Conservation (phyloP, 2,888 invertebrate genomes). For the Schrankia costaestrigalis region DNA sequence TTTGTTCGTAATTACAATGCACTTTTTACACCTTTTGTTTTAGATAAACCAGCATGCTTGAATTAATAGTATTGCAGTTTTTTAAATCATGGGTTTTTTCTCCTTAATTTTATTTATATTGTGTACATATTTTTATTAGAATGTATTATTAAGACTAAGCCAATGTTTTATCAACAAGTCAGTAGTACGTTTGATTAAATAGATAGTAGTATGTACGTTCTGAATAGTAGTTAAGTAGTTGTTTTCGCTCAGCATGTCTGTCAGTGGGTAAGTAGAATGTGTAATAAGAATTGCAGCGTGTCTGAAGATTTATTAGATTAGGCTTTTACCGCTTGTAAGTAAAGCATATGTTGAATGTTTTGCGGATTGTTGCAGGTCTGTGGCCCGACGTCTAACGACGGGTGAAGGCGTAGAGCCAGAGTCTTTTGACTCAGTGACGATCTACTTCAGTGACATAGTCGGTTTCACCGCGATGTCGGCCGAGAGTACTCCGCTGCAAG, state of each 20-base stretch:
- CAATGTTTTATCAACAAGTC: not conserved
- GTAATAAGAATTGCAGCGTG: no score
- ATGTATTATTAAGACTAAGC: not conserved
- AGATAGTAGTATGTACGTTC: no score
- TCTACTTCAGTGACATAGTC: conserved; percentile 98
- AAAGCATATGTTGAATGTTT: not conserved
- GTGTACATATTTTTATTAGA: not conserved
- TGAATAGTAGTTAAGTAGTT: no score
- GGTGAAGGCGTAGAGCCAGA: conserved; percentile 96
- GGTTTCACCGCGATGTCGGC: conserved; percentile 98
- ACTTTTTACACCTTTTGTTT: conserved; percentile 15
- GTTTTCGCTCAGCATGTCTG: no score
- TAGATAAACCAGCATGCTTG: conserved; percentile 25
- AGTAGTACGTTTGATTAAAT: not conserved
- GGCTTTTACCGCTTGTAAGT: no score
- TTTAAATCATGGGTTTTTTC: conserved; percentile 17
- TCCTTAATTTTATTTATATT: not conserved
- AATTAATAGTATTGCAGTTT: conserved; percentile 21
- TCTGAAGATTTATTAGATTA: no score
- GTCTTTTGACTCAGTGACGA: conserved; percentile 95
- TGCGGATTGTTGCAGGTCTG: conserved; percentile 84
- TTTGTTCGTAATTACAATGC: conserved; percentile 21
- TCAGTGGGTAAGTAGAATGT: no score
- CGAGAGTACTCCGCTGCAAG: conserved; percentile 94
- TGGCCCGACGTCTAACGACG: conserved; percentile 91